Base-by-base conservation (phyloP, 2,888 invertebrate species). In the Furcula furcula region DNA sequence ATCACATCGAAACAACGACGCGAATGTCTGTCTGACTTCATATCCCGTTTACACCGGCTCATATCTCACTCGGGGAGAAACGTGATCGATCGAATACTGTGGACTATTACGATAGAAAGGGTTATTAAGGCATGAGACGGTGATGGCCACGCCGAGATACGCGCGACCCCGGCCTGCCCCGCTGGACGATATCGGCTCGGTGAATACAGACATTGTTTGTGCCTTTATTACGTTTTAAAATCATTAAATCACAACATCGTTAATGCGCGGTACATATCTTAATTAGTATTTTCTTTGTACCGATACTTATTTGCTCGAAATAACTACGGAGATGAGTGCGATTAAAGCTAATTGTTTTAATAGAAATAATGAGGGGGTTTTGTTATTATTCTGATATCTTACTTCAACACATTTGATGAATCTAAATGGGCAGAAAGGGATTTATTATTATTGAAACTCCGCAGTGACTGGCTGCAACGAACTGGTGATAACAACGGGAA, bases 91-190 rank as follows among this genome's bases (percentile, higher is more conserved):
- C 5, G 16, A 16, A 16, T 18, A n/a, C 18, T 14, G 10, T 18
- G 28, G 18, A 11, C 11, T 31, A 35, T 37, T 34, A 32, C 31
- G 39, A 50, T 48, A 50, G 61, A 63, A 50, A 56, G 44, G 52
- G 42, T 50, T 48, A 49, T 43, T 38, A 47, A 46, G 44, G 34
- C 44, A 46, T 36, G 39, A 48, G 35, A 29, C 25, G 31, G 39
- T 28, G 32, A 31, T 44, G 21, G 38, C 40, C 15, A 20, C 43
- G 33, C 44, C 41, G 49, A 53, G 73, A 75, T 75, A 71, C 44
- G 40, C 45, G 43, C 53, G 75, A 75, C 76, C 73, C 56, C 65
- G 51, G 53, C 61, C 50, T 57, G 61, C 64, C 70, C 67, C 50
- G 55, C 45, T 55, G 42, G 41, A 43, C 36, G 71, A 70, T 72